phyloP scores from a whole-genome alignment of 2,888 invertebrate species.

The Parapristionchus giblindavisi region DNA sequence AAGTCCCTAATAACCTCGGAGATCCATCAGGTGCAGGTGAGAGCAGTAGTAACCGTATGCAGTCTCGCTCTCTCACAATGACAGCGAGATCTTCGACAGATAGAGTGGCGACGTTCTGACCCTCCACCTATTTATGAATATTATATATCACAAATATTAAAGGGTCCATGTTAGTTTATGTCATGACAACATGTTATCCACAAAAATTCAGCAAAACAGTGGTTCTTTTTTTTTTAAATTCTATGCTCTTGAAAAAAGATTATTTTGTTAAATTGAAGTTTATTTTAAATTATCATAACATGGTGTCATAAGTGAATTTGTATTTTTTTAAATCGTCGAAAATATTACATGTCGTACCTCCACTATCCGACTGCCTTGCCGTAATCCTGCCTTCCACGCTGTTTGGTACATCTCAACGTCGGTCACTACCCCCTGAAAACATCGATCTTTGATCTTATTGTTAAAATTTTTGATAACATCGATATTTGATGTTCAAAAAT shows the following conservation, averaged over 20 bases:
- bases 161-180: no score
- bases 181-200: no score
- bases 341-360: slow-evolving; percentile 74
- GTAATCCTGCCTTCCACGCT: slow-evolving; percentile 80
- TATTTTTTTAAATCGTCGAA: no score
- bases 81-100: slow-evolving; percentile 60
- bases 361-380: slow-evolving; percentile 87
- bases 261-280: no score
- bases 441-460: slow-evolving; percentile 31
- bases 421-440: slow-evolving; percentile 82
- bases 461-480: background rate
- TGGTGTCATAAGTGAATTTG: no score
- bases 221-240: no score
- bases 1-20: slow-evolving; percentile 44
- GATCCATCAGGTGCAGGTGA: slow-evolving; percentile 64
- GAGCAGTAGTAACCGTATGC: slow-evolving; percentile 60
- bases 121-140: slow-evolving; percentile 53
- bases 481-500: background rate
- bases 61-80: slow-evolving; percentile 57
- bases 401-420: slow-evolving; percentile 81
- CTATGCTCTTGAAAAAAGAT: no score
- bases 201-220: no score
- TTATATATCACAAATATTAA: no score
- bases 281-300: no score
- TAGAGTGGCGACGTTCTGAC: slow-evolving; percentile 58